A percentile compares a stretch with the other conserved stretches of the same genome.
Conservation (phyloP, 2,113 vertebrate genomes). For the Labeo rohita region DNA sequence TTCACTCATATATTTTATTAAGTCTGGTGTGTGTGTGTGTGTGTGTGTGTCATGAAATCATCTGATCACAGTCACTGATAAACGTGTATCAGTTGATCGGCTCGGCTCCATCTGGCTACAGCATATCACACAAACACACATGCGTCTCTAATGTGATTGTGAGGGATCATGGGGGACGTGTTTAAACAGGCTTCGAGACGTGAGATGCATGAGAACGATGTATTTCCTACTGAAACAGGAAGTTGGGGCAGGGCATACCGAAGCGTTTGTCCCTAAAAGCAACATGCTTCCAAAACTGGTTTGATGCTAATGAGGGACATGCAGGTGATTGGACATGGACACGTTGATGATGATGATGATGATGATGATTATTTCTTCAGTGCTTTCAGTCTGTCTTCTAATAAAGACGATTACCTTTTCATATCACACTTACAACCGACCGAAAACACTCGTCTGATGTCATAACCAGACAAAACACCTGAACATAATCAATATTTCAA, state of each 20-base stretch:
- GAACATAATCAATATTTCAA: no score
- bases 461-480: background rate
- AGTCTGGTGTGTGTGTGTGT: no score
- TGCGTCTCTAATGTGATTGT: no score
- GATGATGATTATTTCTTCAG: background rate
- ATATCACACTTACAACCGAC: background rate
- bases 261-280: background rate
- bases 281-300: background rate
- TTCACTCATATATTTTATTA: no score
- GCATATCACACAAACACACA: no score
- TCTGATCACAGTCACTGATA: background rate
- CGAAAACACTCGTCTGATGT: background rate
- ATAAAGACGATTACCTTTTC: background rate
- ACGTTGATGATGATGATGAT: no score
- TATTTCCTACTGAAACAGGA: background rate
- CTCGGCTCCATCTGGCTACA: no score
- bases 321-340: background rate
- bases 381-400: background rate
- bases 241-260: background rate
- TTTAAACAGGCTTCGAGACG: no score
- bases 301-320: background rate
- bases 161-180: no score
- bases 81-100: background rate
- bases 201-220: background rate
- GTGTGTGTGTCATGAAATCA: background rate